These are phyloP conservation scores for Spongilla lacustris DNA, from an alignment of 37 sponge, comb jelly and placozoan genomes.

Conservation along the genomic window DNA sequence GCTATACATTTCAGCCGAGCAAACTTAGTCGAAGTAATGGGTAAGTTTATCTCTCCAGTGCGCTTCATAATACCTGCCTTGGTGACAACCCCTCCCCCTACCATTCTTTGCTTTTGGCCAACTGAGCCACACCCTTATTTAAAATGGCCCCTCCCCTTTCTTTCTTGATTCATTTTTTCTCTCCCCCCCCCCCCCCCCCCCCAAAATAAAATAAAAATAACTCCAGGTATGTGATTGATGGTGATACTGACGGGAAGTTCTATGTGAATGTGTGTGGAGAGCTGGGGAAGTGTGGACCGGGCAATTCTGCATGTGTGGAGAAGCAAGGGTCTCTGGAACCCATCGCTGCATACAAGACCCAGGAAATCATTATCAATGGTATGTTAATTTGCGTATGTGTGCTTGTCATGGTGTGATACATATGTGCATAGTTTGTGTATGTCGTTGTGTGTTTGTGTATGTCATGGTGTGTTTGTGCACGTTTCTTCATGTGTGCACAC, in stretches of 20 bases:
- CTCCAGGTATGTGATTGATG: neutral
- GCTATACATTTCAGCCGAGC: constrained; percentile 13
- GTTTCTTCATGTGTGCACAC: neutral
- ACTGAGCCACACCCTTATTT: no score
- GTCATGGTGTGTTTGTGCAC: neutral
- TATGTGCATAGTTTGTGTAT: neutral
- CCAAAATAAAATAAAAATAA: no score
- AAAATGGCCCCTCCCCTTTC: no score
- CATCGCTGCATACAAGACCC: constrained; percentile 16
- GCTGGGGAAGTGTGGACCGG: neutral
- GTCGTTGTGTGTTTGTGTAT: neutral
- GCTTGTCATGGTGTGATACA: neutral
- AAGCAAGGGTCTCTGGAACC: neutral
- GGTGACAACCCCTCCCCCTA: no score
- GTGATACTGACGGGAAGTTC: neutral
- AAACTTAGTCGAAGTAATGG: neutral
- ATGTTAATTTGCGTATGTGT: neutral
- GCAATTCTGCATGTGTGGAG: constrained; percentile 16
- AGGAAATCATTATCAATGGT: constrained; percentile 31
- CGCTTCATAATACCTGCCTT: neutral
- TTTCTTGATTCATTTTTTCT: no score
- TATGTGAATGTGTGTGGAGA: constrained; percentile 33
- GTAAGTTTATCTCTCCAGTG: neutral
- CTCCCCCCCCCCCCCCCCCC: no score
- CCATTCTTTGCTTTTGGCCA: no score